Evolutionary conservation across 2,797 vertebrate species (phyloP).

Genomic region (Limnodromus scolopaceus): DNA sequence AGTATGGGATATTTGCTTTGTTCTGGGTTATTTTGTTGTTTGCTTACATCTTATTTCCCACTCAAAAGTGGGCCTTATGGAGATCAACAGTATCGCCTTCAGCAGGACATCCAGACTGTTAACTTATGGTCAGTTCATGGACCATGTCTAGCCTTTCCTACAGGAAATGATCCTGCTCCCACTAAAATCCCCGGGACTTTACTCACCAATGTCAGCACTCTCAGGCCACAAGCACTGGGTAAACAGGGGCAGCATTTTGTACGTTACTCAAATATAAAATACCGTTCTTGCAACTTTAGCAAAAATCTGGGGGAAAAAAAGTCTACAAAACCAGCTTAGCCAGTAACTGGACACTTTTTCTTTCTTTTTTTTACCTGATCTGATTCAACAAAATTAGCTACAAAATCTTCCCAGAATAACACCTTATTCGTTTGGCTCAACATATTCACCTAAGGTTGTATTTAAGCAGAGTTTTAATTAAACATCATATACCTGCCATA

Average conservation of each 20-base stretch:
- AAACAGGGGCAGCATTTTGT: not conserved
- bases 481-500: not conserved
- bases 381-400: not conserved
- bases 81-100: fast-evolving
- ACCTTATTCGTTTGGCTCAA: not conserved
- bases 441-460: not conserved
- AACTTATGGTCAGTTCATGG: not conserved
- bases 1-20: conserved; percentile 64
- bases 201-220: not conserved
- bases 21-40: not conserved
- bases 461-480: not conserved
- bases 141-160: not conserved
- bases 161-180: not conserved
- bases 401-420: not conserved
- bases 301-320: not conserved
- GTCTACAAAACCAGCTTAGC: not conserved
- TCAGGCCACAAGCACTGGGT: not conserved
- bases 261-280: not conserved
- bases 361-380: not conserved
- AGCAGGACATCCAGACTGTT: not conserved
- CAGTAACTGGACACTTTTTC: not conserved
- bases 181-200: not conserved
- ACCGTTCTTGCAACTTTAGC: not conserved
- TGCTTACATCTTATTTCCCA: not conserved
- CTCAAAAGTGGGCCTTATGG: not conserved